Percentiles rank a stretch among this genome's conserved stretches.
Evolutionary conservation across 2,888 invertebrate species (phyloP).

Genomic region (Acleris holmiana): DNA sequence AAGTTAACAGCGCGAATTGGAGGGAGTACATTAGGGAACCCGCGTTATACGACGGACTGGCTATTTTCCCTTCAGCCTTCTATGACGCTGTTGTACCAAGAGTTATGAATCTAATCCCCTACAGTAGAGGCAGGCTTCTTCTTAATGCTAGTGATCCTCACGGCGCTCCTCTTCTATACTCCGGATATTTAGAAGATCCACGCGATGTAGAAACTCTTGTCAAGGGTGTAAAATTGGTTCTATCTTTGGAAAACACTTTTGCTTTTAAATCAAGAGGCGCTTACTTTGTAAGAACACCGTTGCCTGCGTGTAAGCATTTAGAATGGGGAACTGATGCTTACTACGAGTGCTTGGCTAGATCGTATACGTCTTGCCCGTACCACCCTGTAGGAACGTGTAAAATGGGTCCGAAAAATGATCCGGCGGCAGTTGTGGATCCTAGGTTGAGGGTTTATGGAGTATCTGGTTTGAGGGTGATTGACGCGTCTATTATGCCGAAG

Average conservation of each 20-base stretch:
- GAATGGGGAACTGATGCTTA: slow-evolving; percentile 86
- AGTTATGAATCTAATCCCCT: slow-evolving; percentile 84
- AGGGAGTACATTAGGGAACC: slow-evolving; percentile 83
- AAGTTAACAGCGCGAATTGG: slow-evolving; percentile 77
- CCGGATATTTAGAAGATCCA: slow-evolving; percentile 85
- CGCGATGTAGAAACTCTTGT: slow-evolving; percentile 85
- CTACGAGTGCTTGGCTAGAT: slow-evolving; percentile 85
- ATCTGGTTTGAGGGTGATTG: slow-evolving; percentile 86
- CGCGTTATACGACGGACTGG: slow-evolving; percentile 56
- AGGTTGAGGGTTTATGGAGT: slow-evolving; percentile 87
- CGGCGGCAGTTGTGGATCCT: slow-evolving; percentile 87
- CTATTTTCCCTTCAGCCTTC: slow-evolving; percentile 80
- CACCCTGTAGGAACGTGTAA: slow-evolving; percentile 71
- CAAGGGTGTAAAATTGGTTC: slow-evolving; percentile 83
- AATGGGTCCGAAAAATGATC: slow-evolving; percentile 83
- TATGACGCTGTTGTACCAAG: slow-evolving; percentile 84
- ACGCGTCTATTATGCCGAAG: slow-evolving; percentile 92
- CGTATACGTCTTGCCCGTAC: slow-evolving; percentile 82
- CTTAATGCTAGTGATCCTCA: slow-evolving; percentile 87
- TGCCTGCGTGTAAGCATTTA: slow-evolving; percentile 84
- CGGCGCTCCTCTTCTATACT: slow-evolving; percentile 87
- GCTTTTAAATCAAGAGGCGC: slow-evolving; percentile 84
- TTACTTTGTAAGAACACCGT: slow-evolving; percentile 74
- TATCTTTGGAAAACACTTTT: slow-evolving; percentile 82
- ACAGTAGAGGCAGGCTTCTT: slow-evolving; percentile 84